Base-by-base conservation (phyloP, 1,140 invertebrate species). In the Dendroctonus ponderosae region DNA sequence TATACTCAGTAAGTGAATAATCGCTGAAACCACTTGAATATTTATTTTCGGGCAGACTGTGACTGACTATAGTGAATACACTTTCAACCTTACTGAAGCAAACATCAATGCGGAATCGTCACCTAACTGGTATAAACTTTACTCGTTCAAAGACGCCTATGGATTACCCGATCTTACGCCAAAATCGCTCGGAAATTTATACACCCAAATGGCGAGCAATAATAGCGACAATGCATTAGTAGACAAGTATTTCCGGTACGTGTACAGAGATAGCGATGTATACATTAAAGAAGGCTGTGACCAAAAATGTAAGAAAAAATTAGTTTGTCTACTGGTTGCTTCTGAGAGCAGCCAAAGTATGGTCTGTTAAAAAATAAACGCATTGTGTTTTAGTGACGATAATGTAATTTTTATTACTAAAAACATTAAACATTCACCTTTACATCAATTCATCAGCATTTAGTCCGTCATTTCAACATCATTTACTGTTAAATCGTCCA, bases 401-500 rank as follows among this genome's bases (percentile, higher is more conserved):
- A n/a, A 48, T 48, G 11, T 48, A 5, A 48, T 48, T 48, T 8
- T 6, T 11, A 48, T 5, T 48, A 6, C 11, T n/a, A 8, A 7
- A 48, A 48, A 48, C 7, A 48, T 11, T 48, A 48, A 48, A 14
- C 11, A 48, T n/a, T 48, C 11, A 48, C 11, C 5, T 48, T 5
- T 48, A n/a, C 14, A 11, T n/a, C n/a, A n/a, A n/a, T n/a, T n/a
- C n/a, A n/a, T n/a, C n/a, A 48, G 11, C 12, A 4, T 46, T 56
- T 56, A 56, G 39, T 87, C 84, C 14, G 76, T 80, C 87, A 90
- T 89, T 70, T 89, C 86, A 14, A 85, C 85, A 74, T 92, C 91
- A 62, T 90, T 87, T 44, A 94, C 86, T n/a, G 82, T 83, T 66
- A 99, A 82, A 81, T 99, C 97, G 69, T 99, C 96, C 64, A 99